Conservation (phyloP, 2,888 invertebrate genomes). For the Plutella xylostella region DNA sequence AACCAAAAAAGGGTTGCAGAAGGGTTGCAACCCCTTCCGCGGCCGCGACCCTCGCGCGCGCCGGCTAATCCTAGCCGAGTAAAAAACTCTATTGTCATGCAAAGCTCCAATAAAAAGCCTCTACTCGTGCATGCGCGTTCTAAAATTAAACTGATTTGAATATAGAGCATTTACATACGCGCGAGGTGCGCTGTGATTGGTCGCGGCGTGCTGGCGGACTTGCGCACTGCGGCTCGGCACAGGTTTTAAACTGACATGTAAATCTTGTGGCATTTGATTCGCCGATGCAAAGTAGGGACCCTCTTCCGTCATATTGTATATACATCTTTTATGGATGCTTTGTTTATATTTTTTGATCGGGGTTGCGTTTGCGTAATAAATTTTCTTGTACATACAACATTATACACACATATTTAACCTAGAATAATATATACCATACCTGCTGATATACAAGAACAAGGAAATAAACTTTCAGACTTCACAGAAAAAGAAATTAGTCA, state of each 20-base stretch:
- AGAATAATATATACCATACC: no score
- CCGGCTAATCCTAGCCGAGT: slow-evolving; percentile 16
- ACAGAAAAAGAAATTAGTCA: no score
- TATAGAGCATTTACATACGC: slow-evolving; percentile 61
- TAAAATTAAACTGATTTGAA: slow-evolving; percentile 68
- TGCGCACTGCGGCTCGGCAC: slow-evolving; percentile 40
- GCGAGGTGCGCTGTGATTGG: slow-evolving; percentile 41
- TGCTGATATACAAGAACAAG: no score
- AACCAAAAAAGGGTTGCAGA: slow-evolving; percentile 46
- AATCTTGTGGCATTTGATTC: slow-evolving; percentile 35
- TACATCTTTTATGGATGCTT: no score
- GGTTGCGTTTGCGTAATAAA: no score
- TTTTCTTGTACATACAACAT: no score
- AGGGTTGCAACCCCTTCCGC: slow-evolving; percentile 34
- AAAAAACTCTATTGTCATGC: slow-evolving; percentile 40
- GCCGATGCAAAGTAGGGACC: slow-evolving; percentile 15
- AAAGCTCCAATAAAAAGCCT: slow-evolving; percentile 59
- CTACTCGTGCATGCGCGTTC: slow-evolving; percentile 63
- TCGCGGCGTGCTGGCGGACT: slow-evolving; percentile 40
- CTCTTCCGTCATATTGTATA: neutral
- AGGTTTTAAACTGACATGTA: slow-evolving; percentile 20
- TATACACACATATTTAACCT: no score
- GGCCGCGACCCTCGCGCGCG: neutral
- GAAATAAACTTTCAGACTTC: no score
- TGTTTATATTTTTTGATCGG: no score